phyloP scores from a whole-genome alignment of 2,797 vertebrate genomes.

The Odontamblyopus lacepedii region DNA sequence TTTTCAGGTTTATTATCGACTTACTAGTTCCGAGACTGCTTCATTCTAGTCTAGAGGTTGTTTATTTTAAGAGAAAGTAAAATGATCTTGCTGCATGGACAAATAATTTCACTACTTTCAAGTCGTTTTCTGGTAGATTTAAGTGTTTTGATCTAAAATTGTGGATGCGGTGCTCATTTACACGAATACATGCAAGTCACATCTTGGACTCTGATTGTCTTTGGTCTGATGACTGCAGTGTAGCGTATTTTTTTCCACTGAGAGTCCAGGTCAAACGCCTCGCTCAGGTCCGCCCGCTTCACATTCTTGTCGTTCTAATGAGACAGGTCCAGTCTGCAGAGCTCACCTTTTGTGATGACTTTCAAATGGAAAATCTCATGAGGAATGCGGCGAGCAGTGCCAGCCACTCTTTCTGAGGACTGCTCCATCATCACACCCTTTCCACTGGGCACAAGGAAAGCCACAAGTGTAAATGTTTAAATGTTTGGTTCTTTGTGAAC shows the following conservation, averaged over 20 bases:
- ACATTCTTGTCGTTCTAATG: conserved; percentile 38
- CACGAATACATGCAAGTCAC: too few relatives aligned
- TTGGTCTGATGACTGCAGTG: not conserved
- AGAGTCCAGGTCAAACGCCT: not conserved
- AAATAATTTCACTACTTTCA: too few relatives aligned
- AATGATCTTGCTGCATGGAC: too few relatives aligned
- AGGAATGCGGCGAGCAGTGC: conserved; percentile 62
- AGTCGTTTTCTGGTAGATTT: too few relatives aligned
- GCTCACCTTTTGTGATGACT: conserved; percentile 65
- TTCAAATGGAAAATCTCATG: conserved; percentile 71
- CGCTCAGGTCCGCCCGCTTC: not conserved
- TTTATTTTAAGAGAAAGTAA: too few relatives aligned
- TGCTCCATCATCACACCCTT: conserved; percentile 65
- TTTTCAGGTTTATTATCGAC: too few relatives aligned
- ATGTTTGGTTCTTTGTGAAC: conserved; percentile 69
- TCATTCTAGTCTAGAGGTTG: too few relatives aligned
- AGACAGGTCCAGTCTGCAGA: conserved; percentile 46
- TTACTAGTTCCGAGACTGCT: too few relatives aligned
- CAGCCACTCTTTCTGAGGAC: conserved; percentile 65
- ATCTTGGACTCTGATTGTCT: not conserved
- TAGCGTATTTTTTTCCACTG: not conserved
- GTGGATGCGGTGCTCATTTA: too few relatives aligned
- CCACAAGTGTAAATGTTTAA: conserved; percentile 67
- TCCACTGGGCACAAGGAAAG: conserved; percentile 69
- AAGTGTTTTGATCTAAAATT: too few relatives aligned